Base-by-base conservation (phyloP, 2,888 invertebrate species). In the Ornithoptera alexandrae region DNA sequence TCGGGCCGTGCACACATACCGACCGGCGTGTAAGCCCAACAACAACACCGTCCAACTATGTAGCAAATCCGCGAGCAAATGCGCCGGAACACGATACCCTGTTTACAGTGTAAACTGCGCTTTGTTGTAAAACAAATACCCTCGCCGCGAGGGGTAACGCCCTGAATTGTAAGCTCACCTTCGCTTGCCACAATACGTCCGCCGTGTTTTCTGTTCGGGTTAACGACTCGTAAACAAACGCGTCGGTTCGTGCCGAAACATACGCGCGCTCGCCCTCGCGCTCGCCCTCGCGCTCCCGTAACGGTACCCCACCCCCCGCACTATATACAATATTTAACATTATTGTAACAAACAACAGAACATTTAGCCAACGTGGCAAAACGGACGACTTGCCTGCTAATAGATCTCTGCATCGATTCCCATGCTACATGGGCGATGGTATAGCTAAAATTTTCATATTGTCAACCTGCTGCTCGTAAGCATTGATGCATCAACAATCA, bases 141-240 rank as follows among this genome's bases (percentile, higher is more conserved):
- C 85, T 84, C 81, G 83, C 85, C 87, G 86, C 8, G 85, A 84
- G 80, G 90, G 87, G 87, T 88, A 91, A 90, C 86, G 91, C 82
- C 85, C 90, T 82, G 88, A 85, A 85, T 85, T 87, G 88, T 90
- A 87, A 88, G 87, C 89, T 83, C 76, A 79, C 78, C 80, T 82
- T 79, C 79, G 81, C 79, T 82, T 83, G 79, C 77, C 87, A 89
- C 88, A 88, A 89, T 87, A 88, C 84, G 81, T 83, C 83, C 82
- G 83, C 81, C 83, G 86, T 87, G 84, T 86, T 89, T 84, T 81
- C 79, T 75, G 82, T 80, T 74, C 80, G 80, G 89, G 88, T 89
- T 89, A 81, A 82, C 84, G 90, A 88, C 90, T 81, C 76, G 84
- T 87, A 88, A 90, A 89, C 86, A 88, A 81, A 85, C 81, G 80